Percentiles rank a stretch among this genome's conserved stretches.
Evolutionary conservation across 2,797 vertebrate species (phyloP).

Genomic region (Galaxias olidus): DNA sequence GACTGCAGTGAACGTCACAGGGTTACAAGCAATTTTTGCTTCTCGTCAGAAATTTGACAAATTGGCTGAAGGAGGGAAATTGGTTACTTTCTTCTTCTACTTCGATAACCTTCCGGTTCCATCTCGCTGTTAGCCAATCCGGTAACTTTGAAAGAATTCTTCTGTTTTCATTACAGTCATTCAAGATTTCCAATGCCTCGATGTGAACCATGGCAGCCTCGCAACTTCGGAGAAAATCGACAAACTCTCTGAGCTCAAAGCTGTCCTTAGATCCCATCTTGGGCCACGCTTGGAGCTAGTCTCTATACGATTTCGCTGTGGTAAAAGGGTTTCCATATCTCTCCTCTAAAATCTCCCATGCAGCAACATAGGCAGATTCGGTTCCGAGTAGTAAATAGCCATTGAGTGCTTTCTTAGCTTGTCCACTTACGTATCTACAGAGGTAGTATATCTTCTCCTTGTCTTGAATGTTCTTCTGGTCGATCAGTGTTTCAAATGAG

Average conservation of each 20-base stretch:
- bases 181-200: constrained; percentile 37
- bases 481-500: constrained; percentile 37
- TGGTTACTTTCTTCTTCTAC: constrained; percentile 16
- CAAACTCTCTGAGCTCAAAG: constrained; percentile 37
- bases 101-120: constrained; percentile 36
- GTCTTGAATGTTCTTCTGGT: constrained; percentile 40
- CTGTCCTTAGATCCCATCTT: constrained; percentile 39
- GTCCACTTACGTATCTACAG: constrained; percentile 32
- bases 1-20: no score
- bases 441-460: constrained; percentile 43
- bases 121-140: constrained; percentile 35
- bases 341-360: constrained; percentile 37
- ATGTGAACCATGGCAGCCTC: constrained; percentile 40
- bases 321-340: constrained; percentile 34
- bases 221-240: constrained; percentile 39
- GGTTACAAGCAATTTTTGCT: constrained; percentile 41
- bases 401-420: constrained; percentile 38
- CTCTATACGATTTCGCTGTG: constrained; percentile 41
- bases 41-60: constrained; percentile 38
- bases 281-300: constrained; percentile 41
- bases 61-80: constrained; percentile 42
- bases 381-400: constrained; percentile 42
- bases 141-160: constrained; percentile 44
- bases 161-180: constrained; percentile 42
- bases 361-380: constrained; percentile 37